A percentile compares a stretch with the other conserved stretches of the same genome.
Evolutionary conservation across 2,888 invertebrate genomes (phyloP).

Genomic region (Lasiommata megera): DNA sequence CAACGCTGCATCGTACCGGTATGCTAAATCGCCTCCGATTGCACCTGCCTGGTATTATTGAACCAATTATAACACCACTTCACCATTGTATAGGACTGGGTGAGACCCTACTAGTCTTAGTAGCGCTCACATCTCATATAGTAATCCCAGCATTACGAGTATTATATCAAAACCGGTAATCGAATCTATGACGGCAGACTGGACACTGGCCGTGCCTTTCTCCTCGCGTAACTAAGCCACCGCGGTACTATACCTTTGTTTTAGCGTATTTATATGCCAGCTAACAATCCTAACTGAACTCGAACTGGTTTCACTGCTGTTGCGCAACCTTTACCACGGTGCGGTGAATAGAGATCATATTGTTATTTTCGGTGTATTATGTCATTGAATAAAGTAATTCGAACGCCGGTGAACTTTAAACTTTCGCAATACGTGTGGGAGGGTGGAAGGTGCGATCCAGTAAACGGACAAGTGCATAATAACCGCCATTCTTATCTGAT

Average conservation of each 20-base stretch:
- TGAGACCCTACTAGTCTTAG: too few relatives aligned
- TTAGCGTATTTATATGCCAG: constrained; percentile 8
- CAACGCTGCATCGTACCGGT: too few relatives aligned
- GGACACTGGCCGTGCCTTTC: constrained; percentile 6
- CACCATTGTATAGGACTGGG: too few relatives aligned
- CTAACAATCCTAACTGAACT: constrained; percentile 15
- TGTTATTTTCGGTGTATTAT: background rate
- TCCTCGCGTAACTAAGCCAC: constrained; percentile 13
- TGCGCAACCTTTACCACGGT: background rate
- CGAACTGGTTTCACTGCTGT: constrained; percentile 1
- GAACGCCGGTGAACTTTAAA: background rate
- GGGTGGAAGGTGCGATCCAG: too few relatives aligned
- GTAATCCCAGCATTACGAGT: too few relatives aligned
- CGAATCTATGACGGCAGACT: constrained; percentile 2
- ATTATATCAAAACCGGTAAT: constrained; percentile 13
- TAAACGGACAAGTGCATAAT: too few relatives aligned
- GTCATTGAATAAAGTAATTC: background rate
- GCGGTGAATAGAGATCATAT: background rate
- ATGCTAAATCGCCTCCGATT: too few relatives aligned
- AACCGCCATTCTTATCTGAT: too few relatives aligned
- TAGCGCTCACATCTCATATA: too few relatives aligned
- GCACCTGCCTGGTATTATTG: too few relatives aligned
- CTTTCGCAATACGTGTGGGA: too few relatives aligned
- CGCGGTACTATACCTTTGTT: constrained; percentile 1
- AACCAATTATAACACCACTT: too few relatives aligned